Base-by-base conservation (phyloP, 2,888 invertebrate species). In the Cantharis flavilabris region DNA sequence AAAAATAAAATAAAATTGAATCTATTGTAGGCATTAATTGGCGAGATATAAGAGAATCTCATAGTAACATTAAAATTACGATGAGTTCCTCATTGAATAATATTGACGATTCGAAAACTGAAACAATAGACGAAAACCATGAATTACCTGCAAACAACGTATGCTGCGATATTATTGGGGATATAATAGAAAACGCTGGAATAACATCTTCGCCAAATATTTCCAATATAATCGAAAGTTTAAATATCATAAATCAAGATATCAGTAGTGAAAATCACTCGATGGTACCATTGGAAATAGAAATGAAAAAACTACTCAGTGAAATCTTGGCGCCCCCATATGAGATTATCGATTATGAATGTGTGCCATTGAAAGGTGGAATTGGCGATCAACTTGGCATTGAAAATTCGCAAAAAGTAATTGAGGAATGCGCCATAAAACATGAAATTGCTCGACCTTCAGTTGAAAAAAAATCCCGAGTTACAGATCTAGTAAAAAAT, bases 301-400 rank as follows among this genome's bases (percentile, higher is more conserved):
- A 83, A 74, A 81, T 83, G 81, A 83, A 82, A 76, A 79, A 78
- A 26, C 73, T 83, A 23, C 62, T 82, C n/a, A 79, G 49, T 0
- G 81, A 86, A 3, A 82, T 90, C n/a, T 86, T 89, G 1, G 86
- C 85, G 5, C 88, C 89, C 5, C 83, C 88, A 1, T 90, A 88
- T 80, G 78, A 83, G 1, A 81, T 84, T 11, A 86, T 90, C 1
- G 89, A 89, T 13, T 90, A 90, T 80, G 79, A 83, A 0, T 84
- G 82, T 0, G 10, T 13, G 0, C 0, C 78, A 0, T 67, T 63
- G 7, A 87, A 88, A 23, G 88, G 88, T 76, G 88, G 88, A 75
- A 90, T 90, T 1, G 88, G 89, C 0, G 81, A 90, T 89, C 67
- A 87, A 89, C 20, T 81, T 88, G 49, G 85, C 87, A 89, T 89